A percentile compares a stretch with the other conserved stretches of the same genome.
Evolutionary conservation across 2,113 vertebrate species (phyloP).

Genomic region (Heptranchias perlo): DNA sequence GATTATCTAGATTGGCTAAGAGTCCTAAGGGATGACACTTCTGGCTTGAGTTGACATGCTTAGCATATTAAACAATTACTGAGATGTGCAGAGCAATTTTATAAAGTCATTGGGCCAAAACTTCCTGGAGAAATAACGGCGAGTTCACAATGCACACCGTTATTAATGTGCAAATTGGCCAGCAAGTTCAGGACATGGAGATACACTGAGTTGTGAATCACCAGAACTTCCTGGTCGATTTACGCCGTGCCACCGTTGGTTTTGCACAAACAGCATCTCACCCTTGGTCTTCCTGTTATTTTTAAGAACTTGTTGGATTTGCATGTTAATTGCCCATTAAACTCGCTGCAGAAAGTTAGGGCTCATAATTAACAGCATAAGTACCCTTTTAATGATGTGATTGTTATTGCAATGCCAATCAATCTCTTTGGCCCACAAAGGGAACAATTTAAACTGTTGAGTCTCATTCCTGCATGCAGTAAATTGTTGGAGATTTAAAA

Average conservation of each 20-base stretch:
- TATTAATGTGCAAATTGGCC: no score
- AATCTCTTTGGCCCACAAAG: not conserved
- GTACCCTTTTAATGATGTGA: not conserved
- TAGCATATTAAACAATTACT: not conserved
- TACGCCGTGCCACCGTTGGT: not conserved
- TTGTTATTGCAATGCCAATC: not conserved
- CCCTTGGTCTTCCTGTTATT: no score
- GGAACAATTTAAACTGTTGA: not conserved
- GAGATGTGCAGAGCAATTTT: not conserved
- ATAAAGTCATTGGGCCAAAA: no score
- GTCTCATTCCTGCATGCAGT: not conserved
- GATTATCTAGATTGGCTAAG: not conserved
- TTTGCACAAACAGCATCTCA: not conserved
- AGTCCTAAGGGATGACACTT: not conserved
- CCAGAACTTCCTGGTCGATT: not conserved
- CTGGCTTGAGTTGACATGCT: not conserved
- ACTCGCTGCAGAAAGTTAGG: no score
- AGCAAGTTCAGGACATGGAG: no score
- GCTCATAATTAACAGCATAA: no score
- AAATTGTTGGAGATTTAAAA: no score
- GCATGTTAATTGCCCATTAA: no score
- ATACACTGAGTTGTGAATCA: not conserved
- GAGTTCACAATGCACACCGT: no score
- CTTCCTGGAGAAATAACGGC: not conserved
- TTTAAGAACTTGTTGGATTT: no score